These are phyloP conservation scores for Dryobotodes eremita DNA, from an alignment of 2,888 invertebrate species.

Conservation along the genomic window DNA sequence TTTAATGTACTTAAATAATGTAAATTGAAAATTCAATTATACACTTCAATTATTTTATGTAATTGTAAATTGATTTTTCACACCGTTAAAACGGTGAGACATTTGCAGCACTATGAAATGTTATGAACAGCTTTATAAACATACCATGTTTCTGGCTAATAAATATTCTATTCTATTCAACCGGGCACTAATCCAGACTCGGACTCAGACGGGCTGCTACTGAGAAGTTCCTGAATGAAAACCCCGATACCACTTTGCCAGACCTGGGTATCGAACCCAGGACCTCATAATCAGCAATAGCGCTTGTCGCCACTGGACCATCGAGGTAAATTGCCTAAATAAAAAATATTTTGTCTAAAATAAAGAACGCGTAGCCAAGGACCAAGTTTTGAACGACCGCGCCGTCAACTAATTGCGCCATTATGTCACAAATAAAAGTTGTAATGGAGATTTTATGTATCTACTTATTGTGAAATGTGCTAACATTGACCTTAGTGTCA, in stretches of 20 bases:
- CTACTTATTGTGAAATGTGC: conserved; percentile 6
- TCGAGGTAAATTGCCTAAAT: neutral
- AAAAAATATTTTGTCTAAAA: neutral
- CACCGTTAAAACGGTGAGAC: no score
- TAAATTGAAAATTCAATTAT: no score
- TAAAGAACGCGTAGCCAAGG: neutral
- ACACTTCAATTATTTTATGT: no score
- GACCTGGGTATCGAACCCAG: neutral
- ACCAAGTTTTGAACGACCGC: neutral
- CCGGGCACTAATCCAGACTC: neutral
- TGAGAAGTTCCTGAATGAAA: no score
- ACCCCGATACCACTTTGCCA: neutral
- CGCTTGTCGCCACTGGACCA: neutral
- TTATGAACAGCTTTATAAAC: no score
- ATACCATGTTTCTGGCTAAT: no score
- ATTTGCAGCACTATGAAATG: no score
- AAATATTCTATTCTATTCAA: no score
- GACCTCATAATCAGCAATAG: no score
- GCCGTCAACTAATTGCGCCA: conserved; percentile 10
- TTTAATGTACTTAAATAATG: no score
- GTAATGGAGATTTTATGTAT: conserved; percentile 21
- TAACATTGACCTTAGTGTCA: conserved; percentile 10
- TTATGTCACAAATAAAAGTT: conserved; percentile 6
- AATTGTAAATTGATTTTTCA: no score
- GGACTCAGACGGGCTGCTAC: neutral